These are phyloP conservation scores for Carduelis carduelis DNA, from an alignment of 2,797 vertebrate species.

Conservation along the genomic window DNA sequence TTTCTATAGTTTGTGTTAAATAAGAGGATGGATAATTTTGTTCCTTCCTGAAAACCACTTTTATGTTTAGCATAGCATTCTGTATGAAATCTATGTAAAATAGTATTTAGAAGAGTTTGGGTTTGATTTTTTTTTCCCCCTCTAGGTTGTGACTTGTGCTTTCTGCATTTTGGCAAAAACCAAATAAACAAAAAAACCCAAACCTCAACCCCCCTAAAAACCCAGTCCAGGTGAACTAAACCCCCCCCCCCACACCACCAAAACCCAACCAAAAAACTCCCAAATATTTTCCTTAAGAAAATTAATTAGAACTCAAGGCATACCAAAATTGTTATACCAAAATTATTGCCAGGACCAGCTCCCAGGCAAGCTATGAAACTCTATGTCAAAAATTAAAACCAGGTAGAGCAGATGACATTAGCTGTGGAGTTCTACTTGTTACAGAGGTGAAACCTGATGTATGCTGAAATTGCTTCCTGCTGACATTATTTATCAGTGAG, in stretches of 20 bases:
- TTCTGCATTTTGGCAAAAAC: background rate
- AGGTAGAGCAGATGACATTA: background rate
- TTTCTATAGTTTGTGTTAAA: background rate
- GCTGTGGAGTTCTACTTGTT: background rate
- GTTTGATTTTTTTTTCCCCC: fast-evolving
- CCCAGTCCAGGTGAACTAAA: fast-evolving
- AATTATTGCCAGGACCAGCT: background rate
- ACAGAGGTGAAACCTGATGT: background rate
- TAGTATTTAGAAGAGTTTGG: background rate
- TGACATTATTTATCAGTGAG: background rate
- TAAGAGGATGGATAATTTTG: background rate
- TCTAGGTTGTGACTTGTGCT: background rate
- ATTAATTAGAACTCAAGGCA: background rate
- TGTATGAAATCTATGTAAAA: background rate
- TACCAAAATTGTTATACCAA: background rate
- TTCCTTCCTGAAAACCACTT: background rate
- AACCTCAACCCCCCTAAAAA: background rate
- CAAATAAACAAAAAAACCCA: fast-evolving
- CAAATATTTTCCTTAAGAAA: background rate
- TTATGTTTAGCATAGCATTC: background rate
- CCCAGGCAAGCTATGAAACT: background rate
- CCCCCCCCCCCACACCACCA: fast-evolving
- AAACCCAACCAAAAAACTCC: background rate
- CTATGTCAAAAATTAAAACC: background rate
- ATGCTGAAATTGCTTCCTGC: background rate